phyloP scores from a whole-genome alignment of 2,888 invertebrate genomes.

The Formica aserva region DNA sequence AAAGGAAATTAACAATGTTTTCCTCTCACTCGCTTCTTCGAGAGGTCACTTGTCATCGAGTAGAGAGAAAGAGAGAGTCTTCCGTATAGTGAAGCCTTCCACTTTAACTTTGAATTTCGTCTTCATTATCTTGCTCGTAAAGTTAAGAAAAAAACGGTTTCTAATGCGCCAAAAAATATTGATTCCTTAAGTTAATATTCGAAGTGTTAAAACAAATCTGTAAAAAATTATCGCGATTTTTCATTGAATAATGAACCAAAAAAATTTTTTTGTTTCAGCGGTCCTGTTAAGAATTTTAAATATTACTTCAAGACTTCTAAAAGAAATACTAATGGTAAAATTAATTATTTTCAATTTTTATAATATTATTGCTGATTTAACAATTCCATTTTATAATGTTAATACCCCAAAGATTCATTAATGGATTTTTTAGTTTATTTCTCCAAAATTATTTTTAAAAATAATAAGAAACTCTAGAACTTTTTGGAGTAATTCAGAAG shows the following conservation, averaged over 20 bases:
- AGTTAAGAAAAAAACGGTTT: not conserved
- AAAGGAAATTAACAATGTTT: conserved; percentile 83
- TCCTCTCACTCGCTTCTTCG: conserved; percentile 77
- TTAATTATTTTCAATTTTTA: not conserved
- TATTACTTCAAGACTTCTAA: not conserved
- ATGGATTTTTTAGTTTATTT: not conserved
- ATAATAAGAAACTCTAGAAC: not conserved
- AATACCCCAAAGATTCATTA: not conserved
- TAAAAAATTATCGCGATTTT: no score
- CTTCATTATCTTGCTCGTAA: conserved; percentile 65
- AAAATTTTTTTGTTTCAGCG: no score
- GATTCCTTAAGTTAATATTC: not conserved
- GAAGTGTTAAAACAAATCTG: no score
- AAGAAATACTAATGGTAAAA: not conserved
- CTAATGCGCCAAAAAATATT: conserved; percentile 25
- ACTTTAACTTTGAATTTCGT: conserved; percentile 74
- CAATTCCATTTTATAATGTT: not conserved
- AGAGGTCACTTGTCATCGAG: conserved; percentile 80
- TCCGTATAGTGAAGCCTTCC: conserved; percentile 74
- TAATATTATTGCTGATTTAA: not conserved
- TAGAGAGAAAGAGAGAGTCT: conserved; percentile 55
- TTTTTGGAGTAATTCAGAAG: no score
- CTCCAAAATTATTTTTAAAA: not conserved
- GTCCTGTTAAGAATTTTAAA: not conserved
- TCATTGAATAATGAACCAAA: no score